Conservation (phyloP, 2,888 invertebrate species). For the Zelleria hepariella region DNA sequence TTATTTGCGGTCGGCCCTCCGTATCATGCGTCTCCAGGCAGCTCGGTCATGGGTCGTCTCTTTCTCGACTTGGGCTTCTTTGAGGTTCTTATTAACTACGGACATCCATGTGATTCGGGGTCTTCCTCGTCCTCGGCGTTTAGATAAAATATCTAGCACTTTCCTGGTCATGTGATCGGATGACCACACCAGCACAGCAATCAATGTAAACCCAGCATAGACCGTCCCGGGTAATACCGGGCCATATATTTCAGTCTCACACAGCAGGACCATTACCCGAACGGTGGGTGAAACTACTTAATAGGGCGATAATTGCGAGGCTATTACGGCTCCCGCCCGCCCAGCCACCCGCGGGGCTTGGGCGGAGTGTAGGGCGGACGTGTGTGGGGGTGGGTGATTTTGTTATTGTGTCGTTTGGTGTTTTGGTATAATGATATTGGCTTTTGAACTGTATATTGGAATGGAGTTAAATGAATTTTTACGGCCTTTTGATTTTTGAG, state of each 20-base stretch:
- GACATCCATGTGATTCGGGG: too few relatives aligned
- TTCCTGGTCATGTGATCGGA: not conserved
- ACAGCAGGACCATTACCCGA: constrained; percentile 31
- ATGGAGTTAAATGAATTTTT: too few relatives aligned
- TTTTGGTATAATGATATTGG: constrained; percentile 1
- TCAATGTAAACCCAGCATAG: not conserved
- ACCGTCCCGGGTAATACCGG: not conserved
- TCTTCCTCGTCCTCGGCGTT: too few relatives aligned
- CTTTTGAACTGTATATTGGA: not conserved
- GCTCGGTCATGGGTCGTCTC: too few relatives aligned
- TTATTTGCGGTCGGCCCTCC: too few relatives aligned
- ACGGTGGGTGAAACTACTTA: constrained; percentile 46
- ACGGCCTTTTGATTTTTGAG: too few relatives aligned
- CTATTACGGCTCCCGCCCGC: constrained; percentile 33
- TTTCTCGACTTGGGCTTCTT: too few relatives aligned
- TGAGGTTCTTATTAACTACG: too few relatives aligned
- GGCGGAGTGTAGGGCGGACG: not conserved
- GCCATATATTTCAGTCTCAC: constrained; percentile 16
- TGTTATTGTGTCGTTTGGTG: not conserved
- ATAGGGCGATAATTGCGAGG: constrained; percentile 62
- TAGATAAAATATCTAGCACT: too few relatives aligned
- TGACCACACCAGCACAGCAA: too few relatives aligned
- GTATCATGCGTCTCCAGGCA: too few relatives aligned
- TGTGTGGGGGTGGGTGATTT: not conserved
- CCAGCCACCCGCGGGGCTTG: constrained; percentile 11